Conservation (phyloP, 2,113 vertebrate species). For the Macrotus californicus region DNA sequence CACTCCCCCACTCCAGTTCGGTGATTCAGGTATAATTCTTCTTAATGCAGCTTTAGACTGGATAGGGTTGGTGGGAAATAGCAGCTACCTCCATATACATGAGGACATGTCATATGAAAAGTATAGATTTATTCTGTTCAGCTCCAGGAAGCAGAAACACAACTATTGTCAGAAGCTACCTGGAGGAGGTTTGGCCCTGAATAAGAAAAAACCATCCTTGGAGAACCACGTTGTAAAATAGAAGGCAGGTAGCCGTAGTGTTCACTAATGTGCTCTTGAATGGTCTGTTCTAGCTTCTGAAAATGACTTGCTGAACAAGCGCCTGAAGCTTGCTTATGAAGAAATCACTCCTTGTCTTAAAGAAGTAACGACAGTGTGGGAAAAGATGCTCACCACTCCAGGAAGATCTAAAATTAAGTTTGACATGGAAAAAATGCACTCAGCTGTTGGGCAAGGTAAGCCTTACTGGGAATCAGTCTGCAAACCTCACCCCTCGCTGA, state of each 20-base stretch:
- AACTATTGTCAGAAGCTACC: not conserved
- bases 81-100: not conserved
- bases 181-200: not conserved
- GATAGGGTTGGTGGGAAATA: not conserved
- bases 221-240: not conserved
- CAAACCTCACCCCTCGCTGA: not conserved
- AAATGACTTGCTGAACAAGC: slow-evolving; percentile 92
- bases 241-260: fast-evolving
- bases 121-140: not conserved
- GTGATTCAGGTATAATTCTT: not conserved
- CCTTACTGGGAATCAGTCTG: not conserved
- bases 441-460: slow-evolving; percentile 91
- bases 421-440: slow-evolving; percentile 90
- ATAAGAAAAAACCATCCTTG: not conserved
- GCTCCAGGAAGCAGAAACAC: not conserved
- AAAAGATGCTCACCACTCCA: slow-evolving; percentile 91
- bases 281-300: slow-evolving; percentile 85
- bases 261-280: not conserved
- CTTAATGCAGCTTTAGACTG: not conserved
- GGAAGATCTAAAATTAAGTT: slow-evolving; percentile 92
- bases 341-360: slow-evolving; percentile 97
- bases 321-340: slow-evolving; percentile 96
- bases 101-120: not conserved
- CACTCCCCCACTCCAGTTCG: not conserved
- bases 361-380: slow-evolving; percentile 94